Conservation (phyloP, 2,113 vertebrate species). For the Syrrhaptes paradoxus region DNA sequence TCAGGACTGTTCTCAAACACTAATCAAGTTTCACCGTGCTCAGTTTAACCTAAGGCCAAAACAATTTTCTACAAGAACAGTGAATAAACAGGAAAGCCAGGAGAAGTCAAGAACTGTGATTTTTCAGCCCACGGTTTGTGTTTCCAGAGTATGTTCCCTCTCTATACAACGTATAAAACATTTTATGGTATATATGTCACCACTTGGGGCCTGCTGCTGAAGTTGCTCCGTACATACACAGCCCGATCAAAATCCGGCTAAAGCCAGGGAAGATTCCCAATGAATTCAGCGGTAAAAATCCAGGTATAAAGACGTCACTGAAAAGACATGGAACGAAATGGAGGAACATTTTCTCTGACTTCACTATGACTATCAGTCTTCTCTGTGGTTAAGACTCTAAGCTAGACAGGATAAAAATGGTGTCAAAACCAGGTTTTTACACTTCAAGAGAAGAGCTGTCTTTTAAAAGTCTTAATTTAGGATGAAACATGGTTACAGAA, state of each 20-base stretch:
- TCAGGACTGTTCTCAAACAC: not conserved
- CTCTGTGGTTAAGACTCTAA: not conserved
- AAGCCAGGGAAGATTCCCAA: not conserved
- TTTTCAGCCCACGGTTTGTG: not conserved
- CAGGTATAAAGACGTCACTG: not conserved
- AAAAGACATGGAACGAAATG: not conserved
- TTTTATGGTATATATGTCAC: not conserved
- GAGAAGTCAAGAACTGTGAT: not conserved
- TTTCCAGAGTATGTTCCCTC: not conserved
- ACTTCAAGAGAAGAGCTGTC: not conserved
- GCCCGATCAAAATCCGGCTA: not conserved
- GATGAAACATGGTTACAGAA: not conserved
- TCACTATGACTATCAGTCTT: not conserved
- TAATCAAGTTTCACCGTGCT: not conserved
- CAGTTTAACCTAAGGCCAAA: not conserved
- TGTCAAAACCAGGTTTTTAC: not conserved
- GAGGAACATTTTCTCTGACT: not conserved
- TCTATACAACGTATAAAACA: not conserved
- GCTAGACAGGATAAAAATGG: not conserved
- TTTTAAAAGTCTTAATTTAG: not conserved
- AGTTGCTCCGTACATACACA: not conserved
- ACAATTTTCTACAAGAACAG: not conserved
- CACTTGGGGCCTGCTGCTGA: not conserved
- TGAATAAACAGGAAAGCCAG: not conserved
- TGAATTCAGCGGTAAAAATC: not conserved